Base-by-base conservation (phyloP, 2,113 vertebrate species). In the Ciconia stormi region DNA sequence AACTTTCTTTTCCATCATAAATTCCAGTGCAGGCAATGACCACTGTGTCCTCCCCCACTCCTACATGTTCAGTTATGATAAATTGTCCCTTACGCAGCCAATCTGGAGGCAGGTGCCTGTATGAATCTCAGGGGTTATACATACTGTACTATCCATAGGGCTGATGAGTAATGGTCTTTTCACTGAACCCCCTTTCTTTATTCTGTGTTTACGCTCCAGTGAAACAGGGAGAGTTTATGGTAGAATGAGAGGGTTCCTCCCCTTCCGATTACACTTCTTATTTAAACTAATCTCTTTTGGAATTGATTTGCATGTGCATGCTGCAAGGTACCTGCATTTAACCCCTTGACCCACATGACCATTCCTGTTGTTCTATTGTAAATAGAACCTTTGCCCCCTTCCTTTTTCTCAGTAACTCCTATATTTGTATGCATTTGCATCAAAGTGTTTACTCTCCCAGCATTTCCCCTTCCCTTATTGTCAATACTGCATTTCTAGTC, bases 1-100 rank as follows among this genome's bases (percentile, higher is more conserved):
- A 98, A 97, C 97, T 98, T 98, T 95, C 92, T 96, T 97, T 97
- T 97, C 97, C 95, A 87, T 94, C 97, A 97, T 98, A 98, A 98
- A 98, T 98, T 93, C 95, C 87, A 79, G 82, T 58, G 89, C 89
- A 85, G 88, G 94, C 96, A 94, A 82, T 96, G 97, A 89, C 97
- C 97, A 98, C 83, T 66, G 84, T 93, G 90, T 97, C 89, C 97
- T 97, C 96, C 97, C 93, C 87, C 32, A 89, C 95, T 93, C 94
- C 97, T 97, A 94, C 95, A 6, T 89, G 93, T 95, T 97, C 96
- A 65, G 81, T 96, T 94, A 92, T 98, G 97, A 98, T 98, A 93
- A 97, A 98, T 98, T 95, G 97, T 97, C 95, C 95, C 87, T 73
- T 89, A 89, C 2, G 1, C 90, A 82, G 87, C 94, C 95, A 84